These are phyloP conservation scores for Zoanthus gigantus DNA, from an alignment of 92 coral and sea anemone genomes.

Conservation along the genomic window DNA sequence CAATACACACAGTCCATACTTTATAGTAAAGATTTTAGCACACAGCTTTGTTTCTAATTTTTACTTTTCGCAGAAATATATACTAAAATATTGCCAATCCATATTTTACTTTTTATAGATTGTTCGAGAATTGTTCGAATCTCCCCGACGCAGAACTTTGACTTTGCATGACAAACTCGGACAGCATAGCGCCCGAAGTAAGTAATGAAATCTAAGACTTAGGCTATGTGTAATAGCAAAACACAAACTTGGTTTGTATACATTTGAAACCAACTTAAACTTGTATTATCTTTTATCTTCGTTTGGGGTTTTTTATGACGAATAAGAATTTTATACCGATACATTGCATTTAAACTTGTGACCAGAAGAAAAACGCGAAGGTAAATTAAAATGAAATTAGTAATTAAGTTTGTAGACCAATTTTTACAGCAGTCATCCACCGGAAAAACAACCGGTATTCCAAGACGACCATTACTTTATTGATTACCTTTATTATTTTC, in stretches of 20 bases:
- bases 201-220: background rate
- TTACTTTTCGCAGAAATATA: too few relatives aligned
- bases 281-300: too few relatives aligned
- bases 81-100: background rate
- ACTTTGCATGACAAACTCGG: too few relatives aligned
- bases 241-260: background rate
- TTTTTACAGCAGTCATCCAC: background rate
- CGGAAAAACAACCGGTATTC: background rate
- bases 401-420: too few relatives aligned
- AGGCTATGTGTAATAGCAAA: too few relatives aligned
- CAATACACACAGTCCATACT: background rate
- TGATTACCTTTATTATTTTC: background rate
- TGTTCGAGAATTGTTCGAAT: slow-evolving; percentile 7
- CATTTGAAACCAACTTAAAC: background rate
- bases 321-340: too few relatives aligned
- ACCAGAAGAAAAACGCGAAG: too few relatives aligned
- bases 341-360: too few relatives aligned
- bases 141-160: too few relatives aligned
- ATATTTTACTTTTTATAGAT: background rate
- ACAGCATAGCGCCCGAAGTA: background rate
- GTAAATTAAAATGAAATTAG: too few relatives aligned
- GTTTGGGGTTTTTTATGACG: too few relatives aligned
- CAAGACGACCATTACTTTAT: background rate
- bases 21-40: background rate
- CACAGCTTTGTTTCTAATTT: background rate